phyloP scores from a whole-genome alignment of 2,797 vertebrate species.

The Molossus molossus region DNA sequence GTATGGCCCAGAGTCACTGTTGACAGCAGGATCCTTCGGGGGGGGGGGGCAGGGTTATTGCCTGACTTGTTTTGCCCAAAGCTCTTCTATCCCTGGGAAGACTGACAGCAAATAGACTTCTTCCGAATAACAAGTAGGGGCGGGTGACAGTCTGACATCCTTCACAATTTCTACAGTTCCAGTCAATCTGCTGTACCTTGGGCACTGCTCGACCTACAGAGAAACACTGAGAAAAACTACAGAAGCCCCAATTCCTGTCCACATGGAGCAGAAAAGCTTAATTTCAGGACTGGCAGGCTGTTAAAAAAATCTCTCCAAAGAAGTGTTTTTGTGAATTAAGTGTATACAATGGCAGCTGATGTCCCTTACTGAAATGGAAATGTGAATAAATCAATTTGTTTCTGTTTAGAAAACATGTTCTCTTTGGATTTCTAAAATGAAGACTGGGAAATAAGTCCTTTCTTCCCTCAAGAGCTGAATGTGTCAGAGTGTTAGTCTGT shows the following conservation, averaged over 20 bases:
- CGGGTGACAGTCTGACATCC: conserved; percentile 53
- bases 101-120: conserved; percentile 68
- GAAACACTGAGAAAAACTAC: conserved; percentile 35
- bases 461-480: neutral
- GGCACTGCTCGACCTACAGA: neutral
- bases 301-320: conserved; percentile 39
- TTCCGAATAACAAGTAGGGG: conserved; percentile 46
- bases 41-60: neutral
- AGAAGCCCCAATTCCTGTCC: neutral
- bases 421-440: conserved; percentile 50
- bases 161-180: conserved; percentile 40
- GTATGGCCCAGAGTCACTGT: neutral
- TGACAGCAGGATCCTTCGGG: conserved; percentile 59
- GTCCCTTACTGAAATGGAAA: conserved; percentile 34
- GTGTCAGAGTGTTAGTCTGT: neutral
- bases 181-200: neutral
- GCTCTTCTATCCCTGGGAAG: neutral
- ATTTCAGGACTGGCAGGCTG: neutral
- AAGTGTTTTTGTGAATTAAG: conserved; percentile 31
- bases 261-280: conserved; percentile 8
- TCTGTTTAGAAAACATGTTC: conserved; percentile 51
- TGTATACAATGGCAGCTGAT: neutral
- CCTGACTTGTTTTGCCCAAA: conserved; percentile 65
- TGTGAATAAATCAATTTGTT: conserved; percentile 63
- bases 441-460: neutral